phyloP scores from a whole-genome alignment of 2,797 vertebrate species.

The Thalassophryne amazonica region DNA sequence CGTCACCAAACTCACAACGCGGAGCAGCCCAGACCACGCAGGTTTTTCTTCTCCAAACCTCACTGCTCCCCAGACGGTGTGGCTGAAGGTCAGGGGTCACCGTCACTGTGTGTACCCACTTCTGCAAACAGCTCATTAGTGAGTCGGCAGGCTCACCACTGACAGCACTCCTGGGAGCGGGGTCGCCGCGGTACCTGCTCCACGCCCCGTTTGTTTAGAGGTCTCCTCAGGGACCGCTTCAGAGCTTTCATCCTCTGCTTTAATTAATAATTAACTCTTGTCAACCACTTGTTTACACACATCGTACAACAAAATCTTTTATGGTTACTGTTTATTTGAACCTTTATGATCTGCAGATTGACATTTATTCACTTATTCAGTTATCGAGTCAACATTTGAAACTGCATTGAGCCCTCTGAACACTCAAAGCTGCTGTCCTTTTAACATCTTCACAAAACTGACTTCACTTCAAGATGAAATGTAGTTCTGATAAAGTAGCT shows the following conservation, averaged over 20 bases:
- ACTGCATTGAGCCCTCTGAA: no score
- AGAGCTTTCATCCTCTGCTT: conserved; percentile 54
- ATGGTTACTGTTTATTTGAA: no score
- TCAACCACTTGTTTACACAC: conserved; percentile 74
- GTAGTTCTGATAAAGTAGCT: no score
- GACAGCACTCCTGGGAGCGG: conserved; percentile 68
- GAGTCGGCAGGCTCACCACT: conserved; percentile 66
- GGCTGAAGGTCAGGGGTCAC: conserved; percentile 76
- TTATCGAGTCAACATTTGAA: no score
- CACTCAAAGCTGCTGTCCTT: no score
- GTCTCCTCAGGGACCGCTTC: conserved; percentile 65
- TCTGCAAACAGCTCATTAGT: conserved; percentile 84
- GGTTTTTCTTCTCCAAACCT: conserved; percentile 47
- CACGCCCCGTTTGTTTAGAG: conserved; percentile 73
- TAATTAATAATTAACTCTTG: conserved; percentile 83
- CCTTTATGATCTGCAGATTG: no score
- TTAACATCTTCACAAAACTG: no score
- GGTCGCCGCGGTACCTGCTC: conserved; percentile 66
- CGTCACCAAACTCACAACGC: conserved; percentile 34
- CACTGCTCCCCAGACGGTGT: conserved; percentile 66
- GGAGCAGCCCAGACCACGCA: conserved; percentile 19
- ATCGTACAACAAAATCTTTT: conserved; percentile 46
- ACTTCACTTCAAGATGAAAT: no score
- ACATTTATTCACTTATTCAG: no score
- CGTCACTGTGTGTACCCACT: conserved; percentile 75